These are phyloP conservation scores for Zaprionus ornatus DNA, from an alignment of 1,140 invertebrate genomes.

Conservation along the genomic window DNA sequence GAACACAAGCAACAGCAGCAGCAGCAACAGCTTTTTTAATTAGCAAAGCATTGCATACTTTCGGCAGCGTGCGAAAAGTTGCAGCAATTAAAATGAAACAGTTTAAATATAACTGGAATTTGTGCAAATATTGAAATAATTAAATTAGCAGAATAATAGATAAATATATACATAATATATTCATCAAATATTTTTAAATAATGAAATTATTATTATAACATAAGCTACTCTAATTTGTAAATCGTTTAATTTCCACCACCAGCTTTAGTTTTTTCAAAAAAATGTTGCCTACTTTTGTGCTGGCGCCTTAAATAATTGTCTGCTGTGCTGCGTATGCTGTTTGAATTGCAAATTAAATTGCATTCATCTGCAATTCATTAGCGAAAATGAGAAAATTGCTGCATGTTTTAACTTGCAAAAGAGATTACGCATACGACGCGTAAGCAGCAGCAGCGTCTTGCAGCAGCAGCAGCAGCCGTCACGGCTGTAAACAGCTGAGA, in stretches of 20 bases:
- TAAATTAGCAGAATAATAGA: neutral
- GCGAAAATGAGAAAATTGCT: constrained; percentile 20
- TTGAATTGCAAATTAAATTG: neutral
- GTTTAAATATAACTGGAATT: neutral
- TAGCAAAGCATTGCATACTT: constrained; percentile 47
- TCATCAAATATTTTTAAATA: neutral
- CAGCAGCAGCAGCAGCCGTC: neutral
- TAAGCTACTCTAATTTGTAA: neutral
- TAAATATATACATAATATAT: no score
- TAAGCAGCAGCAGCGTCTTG: constrained; percentile 6
- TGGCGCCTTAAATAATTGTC: neutral
- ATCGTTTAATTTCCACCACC: neutral
- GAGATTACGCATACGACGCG: constrained; percentile 66
- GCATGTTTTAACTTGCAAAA: constrained; percentile 45
- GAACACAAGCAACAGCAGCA: constrained; percentile 17
- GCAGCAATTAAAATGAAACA: neutral
- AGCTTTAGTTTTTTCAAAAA: neutral
- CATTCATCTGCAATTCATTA: constrained; percentile 21
- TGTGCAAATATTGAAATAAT: neutral
- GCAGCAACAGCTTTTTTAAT: constrained; percentile 47
- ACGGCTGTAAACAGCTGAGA: constrained; percentile 32
- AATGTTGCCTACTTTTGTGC: neutral
- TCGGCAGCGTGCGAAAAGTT: constrained; percentile 29
- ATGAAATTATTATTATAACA: neutral
- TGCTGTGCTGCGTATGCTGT: neutral